Percentiles rank a stretch among this genome's conserved stretches.
These are phyloP conservation scores for Fratercula arctica DNA, from an alignment of 2,797 vertebrate species.

Conservation along the genomic window DNA sequence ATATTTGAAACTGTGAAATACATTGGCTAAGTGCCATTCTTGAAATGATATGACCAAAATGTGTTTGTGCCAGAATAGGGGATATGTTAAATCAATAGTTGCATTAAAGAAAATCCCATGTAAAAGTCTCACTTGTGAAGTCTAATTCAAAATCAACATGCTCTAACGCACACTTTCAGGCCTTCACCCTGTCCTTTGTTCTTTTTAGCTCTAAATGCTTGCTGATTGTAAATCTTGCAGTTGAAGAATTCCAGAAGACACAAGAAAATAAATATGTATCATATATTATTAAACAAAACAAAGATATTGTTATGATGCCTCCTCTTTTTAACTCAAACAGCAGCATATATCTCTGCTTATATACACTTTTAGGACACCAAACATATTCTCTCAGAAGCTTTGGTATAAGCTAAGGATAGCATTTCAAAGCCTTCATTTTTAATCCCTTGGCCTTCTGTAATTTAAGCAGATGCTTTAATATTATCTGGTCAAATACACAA, in stretches of 20 bases:
- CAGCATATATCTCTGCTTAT: background rate
- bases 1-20: background rate
- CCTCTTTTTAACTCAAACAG: background rate
- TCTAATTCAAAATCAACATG: background rate
- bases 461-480: background rate
- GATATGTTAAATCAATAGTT: background rate
- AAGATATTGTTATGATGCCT: background rate
- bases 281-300: background rate
- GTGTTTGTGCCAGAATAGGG: background rate
- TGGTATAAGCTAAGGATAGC: background rate
- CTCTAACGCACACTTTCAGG: background rate
- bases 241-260: background rate
- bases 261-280: background rate
- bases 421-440: background rate
- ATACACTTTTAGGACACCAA: background rate
- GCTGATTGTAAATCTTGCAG: background rate
- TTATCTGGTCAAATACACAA: background rate
- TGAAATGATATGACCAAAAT: background rate
- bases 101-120: background rate
- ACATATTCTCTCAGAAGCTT: background rate
- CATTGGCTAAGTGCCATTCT: background rate
- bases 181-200: background rate
- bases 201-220: background rate
- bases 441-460: background rate
- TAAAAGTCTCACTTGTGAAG: background rate